Evolutionary conservation across 1,140 invertebrate genomes (phyloP), one percentile per base, ranked within the genome.

Genomic region (Chrysoperla carnea): DNA sequence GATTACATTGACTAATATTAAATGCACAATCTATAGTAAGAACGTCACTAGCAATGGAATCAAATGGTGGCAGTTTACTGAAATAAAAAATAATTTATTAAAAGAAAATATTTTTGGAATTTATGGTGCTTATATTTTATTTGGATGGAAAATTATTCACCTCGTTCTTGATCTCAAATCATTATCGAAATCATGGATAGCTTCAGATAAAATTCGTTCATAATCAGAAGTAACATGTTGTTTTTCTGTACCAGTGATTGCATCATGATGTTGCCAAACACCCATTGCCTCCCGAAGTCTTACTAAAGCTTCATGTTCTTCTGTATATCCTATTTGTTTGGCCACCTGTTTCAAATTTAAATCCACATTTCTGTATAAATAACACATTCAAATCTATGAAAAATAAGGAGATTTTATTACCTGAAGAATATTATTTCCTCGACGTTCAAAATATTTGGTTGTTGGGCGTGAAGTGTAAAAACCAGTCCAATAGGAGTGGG

Each of bases 261-360:
- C 82, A 57, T 86, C 91, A 52, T 97, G 92, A 63, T 96, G 92
- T 55, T 96, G 91, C 69, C 85, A 78, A 0, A 93, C 68, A 15
- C 83, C 88, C 66, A 80, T 67, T 1, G 68, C 72, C 56, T 67
- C 62, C 29, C 64, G 52, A 29, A 66, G 43, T 13, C 48, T 49
- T 39, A 62, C 57, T 11, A 66, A 42, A 7, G 6, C 29, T 31
- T 31, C 29, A 31, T 31, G 6, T 31, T 7, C 6, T 7, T 31
- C 29, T n/a, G n/a, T n/a, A n/a, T n/a, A n/a, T 31, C 6, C 29
- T 31, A 31, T 7, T 11, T 31, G 29, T 31, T 31, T 31, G 11
- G 6, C 6, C 11, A 31, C 29, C 29, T 31, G 29, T 31, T 8
- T n/a, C n/a, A n/a, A n/a, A n/a, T n/a, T n/a, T n/a, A n/a, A n/a